Percentiles rank a stretch among this genome's conserved stretches.
These are phyloP conservation scores for Mobula birostris DNA, from an alignment of 2,113 vertebrate species.

Conservation along the genomic window DNA sequence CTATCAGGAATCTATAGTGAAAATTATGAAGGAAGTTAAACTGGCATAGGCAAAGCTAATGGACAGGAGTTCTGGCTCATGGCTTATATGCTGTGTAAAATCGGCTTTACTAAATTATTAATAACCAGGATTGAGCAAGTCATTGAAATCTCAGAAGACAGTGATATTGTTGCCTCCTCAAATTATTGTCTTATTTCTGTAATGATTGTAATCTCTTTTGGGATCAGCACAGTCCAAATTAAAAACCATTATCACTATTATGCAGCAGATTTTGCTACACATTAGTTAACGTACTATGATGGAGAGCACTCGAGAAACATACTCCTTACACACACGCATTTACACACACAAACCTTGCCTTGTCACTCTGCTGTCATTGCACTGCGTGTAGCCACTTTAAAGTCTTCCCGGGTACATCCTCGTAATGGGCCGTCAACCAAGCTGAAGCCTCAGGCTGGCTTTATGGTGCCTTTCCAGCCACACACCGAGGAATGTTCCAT, in stretches of 20 bases:
- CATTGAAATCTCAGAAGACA: constrained; percentile 5
- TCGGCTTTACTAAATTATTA: background rate
- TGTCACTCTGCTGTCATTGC: too few relatives aligned
- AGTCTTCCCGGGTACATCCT: too few relatives aligned
- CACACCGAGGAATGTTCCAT: too few relatives aligned
- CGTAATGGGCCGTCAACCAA: too few relatives aligned
- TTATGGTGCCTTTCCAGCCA: too few relatives aligned
- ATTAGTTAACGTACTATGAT: background rate
- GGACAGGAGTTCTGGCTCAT: background rate
- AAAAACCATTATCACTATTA: constrained; percentile 7
- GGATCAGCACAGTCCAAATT: background rate
- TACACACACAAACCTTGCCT: too few relatives aligned
- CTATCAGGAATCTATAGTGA: background rate
- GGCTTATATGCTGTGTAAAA: background rate
- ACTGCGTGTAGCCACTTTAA: too few relatives aligned
- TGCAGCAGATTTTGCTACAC: background rate
- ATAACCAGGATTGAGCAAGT: background rate
- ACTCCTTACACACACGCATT: too few relatives aligned
- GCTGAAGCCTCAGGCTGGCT: too few relatives aligned
- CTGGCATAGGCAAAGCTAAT: background rate
- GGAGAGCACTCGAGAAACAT: too few relatives aligned
- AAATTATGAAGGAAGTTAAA: background rate
- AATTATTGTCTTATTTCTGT: constrained; percentile 1
- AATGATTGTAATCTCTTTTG: background rate
- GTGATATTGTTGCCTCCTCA: background rate